Base-by-base conservation (phyloP, 2,888 invertebrate species). In the Tenthredo livida region DNA sequence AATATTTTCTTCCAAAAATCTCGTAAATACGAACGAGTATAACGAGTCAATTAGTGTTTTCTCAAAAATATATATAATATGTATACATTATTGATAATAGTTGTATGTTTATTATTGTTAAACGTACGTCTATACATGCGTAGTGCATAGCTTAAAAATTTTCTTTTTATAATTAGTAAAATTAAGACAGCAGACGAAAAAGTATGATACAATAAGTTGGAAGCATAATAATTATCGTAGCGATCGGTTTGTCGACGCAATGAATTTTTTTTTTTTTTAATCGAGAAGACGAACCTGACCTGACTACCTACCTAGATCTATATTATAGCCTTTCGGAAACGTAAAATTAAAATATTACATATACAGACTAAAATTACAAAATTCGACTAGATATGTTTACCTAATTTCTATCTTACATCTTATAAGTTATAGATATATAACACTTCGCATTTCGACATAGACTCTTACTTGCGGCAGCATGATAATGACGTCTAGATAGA, bases 331-430 rank as follows among this genome's bases (percentile, higher is more conserved):
- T 73, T 73, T 73, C 40, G 73, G 73, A 73, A 77, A 50, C 77
- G 33, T 77, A 54, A 33, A n/a, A n/a, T 2, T 54, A 77, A 77
- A 50, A 77, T 77, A 77, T 17, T 33, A 67, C 15, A 67, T 25
- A 54, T 50, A 54, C 29, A 77, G 29, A 50, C 54, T 50, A 77
- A 84, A 47, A 25, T 73, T 70, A 77, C 70, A 87, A 86, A 86
- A 75, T 84, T 89, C 87, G 89, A 89, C 89, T 89, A 89, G 89
- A 89, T 86, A 86, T 85, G 84, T 88, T 77, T 86, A 86, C 86
- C 84, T 87, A 88, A 85, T 86, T 85, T 78, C 86, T 88, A 88
- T 85, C 80, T 86, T 73, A 67, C 21, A 67, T 73, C 54, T 25
- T 29, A n/a, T n/a, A n/a, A n/a, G n/a, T n/a, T n/a, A n/a, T n/a